These are phyloP conservation scores for Pseudochirops cupreus DNA, from an alignment of 2,797 vertebrate species.

Conservation along the genomic window DNA sequence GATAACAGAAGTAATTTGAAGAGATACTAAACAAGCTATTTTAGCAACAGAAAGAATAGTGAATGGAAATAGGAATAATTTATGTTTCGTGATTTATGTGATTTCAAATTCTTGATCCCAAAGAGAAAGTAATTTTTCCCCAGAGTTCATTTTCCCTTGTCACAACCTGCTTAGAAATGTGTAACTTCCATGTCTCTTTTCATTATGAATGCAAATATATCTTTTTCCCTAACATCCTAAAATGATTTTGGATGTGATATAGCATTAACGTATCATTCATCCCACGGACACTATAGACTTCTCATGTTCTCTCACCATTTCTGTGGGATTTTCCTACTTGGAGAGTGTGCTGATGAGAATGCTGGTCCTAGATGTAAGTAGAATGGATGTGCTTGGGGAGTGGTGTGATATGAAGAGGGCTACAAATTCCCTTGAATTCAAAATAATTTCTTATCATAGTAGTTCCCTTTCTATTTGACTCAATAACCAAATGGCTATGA, in stretches of 20 bases:
- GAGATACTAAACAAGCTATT: neutral
- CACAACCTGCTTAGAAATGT: neutral
- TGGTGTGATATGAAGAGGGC: neutral
- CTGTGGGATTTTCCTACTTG: too few species aligned
- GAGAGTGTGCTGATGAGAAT: neutral
- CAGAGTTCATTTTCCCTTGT: neutral
- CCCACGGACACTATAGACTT: rapidly evolving
- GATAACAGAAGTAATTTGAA: neutral
- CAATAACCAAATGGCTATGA: neutral
- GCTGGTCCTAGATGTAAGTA: neutral
- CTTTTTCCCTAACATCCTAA: neutral
- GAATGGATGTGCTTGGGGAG: neutral
- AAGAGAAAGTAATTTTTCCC: neutral
- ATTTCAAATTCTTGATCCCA: neutral
- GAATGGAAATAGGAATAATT: neutral
- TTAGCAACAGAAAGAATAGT: neutral
- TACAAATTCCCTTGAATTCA: neutral
- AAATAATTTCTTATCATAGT: neutral
- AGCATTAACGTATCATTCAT: rapidly evolving
- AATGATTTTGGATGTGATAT: rapidly evolving
- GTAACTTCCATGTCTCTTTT: too few species aligned
- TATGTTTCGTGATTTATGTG: neutral
- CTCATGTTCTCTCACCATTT: neutral
- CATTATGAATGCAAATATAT: neutral
- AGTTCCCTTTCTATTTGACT: neutral